These are phyloP conservation scores for Cricetomys ansorgei DNA, from an alignment of 2,113 vertebrate species.

Conservation along the genomic window DNA sequence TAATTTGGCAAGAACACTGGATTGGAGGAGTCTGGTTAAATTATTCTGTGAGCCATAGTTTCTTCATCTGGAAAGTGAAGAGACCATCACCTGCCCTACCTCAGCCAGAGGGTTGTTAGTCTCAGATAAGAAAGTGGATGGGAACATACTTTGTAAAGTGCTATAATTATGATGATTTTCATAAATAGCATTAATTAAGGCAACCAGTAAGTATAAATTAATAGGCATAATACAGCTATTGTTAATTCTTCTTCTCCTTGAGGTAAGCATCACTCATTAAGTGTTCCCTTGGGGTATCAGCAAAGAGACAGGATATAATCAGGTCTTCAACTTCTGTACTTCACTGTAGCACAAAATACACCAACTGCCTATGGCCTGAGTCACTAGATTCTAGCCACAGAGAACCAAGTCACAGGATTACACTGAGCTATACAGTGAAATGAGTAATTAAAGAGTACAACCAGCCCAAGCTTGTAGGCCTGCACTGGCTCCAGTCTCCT, in stretches of 20 bases:
- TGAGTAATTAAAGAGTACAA: constrained; percentile 25
- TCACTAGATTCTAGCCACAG: constrained; percentile 31
- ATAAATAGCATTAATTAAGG: constrained; percentile 73
- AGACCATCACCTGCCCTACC: background rate
- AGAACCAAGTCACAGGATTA: constrained; percentile 41
- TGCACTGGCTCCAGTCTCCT: background rate
- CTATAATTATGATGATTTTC: constrained; percentile 76
- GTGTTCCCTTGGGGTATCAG: constrained; percentile 50
- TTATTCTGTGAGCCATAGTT: background rate
- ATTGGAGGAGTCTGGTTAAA: background rate
- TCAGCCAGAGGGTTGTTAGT: background rate
- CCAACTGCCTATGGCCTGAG: background rate
- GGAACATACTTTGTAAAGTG: constrained; percentile 71
- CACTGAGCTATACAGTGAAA: constrained; percentile 27
- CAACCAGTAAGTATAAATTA: constrained; percentile 76
- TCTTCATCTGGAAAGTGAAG: background rate
- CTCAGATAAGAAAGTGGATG: constrained; percentile 67
- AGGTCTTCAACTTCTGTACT: constrained; percentile 26
- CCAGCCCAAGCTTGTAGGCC: constrained; percentile 37
- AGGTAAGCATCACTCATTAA: constrained; percentile 68
- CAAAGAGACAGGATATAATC: constrained; percentile 60
- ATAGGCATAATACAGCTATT: constrained; percentile 74
- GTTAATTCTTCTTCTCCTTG: constrained; percentile 75
- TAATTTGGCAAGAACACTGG: background rate
- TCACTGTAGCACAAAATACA: constrained; percentile 21